phyloP scores from a whole-genome alignment of 2,113 vertebrate species.

The Cygnus atratus region DNA sequence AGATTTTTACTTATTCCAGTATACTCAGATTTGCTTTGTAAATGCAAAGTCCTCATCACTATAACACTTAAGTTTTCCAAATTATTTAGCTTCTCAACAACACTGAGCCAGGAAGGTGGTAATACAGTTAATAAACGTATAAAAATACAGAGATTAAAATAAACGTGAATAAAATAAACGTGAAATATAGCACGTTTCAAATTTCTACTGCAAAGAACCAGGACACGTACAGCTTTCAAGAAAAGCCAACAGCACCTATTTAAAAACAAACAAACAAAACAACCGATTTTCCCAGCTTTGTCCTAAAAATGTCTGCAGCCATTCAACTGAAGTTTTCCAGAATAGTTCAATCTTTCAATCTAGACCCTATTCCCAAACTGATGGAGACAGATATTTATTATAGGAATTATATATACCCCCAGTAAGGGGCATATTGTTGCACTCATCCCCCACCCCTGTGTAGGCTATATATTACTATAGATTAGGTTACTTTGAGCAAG shows the following conservation, averaged over 20 bases:
- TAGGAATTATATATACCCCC: accelerated
- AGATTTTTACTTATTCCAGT: background rate
- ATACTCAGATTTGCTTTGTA: background rate
- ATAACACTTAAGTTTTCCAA: background rate
- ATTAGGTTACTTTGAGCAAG: background rate
- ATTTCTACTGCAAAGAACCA: background rate
- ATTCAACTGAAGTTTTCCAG: background rate
- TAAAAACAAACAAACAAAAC: background rate
- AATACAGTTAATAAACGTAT: background rate
- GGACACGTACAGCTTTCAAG: background rate
- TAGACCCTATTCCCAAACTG: background rate
- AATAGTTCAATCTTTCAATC: accelerated
- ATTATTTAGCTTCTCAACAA: background rate
- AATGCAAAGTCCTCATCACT: background rate
- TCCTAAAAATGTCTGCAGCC: background rate
- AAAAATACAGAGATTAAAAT: background rate
- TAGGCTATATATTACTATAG: background rate
- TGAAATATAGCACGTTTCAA: background rate
- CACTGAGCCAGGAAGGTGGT: background rate
- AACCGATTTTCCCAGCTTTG: background rate
- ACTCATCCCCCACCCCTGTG: background rate
- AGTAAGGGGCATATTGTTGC: background rate
- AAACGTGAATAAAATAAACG: too few species aligned
- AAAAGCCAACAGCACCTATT: background rate
- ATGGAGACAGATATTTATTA: background rate